A percentile compares a stretch with the other conserved stretches of the same genome.
Evolutionary conservation across 2,888 invertebrate species (phyloP).

Genomic region (Oeneis ivallda): DNA sequence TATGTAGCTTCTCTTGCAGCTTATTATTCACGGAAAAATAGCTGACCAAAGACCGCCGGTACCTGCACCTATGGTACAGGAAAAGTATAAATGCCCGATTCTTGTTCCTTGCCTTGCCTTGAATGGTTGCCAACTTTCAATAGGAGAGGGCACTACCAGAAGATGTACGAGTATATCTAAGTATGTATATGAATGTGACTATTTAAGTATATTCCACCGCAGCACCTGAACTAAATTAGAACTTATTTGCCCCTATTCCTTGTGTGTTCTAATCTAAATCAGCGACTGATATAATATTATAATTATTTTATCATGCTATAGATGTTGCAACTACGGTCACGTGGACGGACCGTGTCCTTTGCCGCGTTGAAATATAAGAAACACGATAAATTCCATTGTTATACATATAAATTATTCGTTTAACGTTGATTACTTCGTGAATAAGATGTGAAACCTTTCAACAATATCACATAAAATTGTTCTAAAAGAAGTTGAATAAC

Average conservation of each 20-base stretch:
- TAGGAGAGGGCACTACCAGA: no score
- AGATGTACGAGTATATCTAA: no score
- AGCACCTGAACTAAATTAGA: background rate
- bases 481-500: background rate
- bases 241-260: slow-evolving; percentile 22
- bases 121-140: no score
- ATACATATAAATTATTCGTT: background rate
- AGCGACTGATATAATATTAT: background rate
- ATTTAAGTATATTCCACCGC: no score
- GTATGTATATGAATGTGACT: no score
- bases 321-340: background rate
- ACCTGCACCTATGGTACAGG: no score
- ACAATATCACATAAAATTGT: background rate
- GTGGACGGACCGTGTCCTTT: slow-evolving; percentile 19
- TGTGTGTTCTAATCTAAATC: slow-evolving; percentile 13
- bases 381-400: slow-evolving; percentile 12
- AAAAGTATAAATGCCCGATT: no score
- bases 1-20: no score
- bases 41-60: no score
- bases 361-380: slow-evolving; percentile 20
- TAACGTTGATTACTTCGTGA: slow-evolving; percentile 1
- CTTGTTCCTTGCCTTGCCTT: no score
- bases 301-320: background rate
- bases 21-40: no score
- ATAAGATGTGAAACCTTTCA: background rate